phyloP scores from a whole-genome alignment of 2,113 vertebrate genomes.

The Ammodytes marinus region DNA sequence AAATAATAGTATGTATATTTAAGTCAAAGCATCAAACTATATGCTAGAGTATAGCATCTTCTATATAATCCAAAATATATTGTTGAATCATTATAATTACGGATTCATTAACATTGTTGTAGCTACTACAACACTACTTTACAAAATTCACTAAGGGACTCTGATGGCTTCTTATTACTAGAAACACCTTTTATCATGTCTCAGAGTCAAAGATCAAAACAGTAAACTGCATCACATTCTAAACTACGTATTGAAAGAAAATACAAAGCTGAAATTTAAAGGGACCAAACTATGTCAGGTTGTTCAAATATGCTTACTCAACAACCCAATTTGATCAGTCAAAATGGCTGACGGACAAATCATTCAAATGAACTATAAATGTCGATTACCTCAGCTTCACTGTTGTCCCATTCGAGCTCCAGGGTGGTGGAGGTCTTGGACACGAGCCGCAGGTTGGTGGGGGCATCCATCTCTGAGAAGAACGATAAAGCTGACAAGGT shows the following conservation, averaged over 20 bases:
- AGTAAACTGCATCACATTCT: not conserved
- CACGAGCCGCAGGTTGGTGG: constrained; percentile 92
- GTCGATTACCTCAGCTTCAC: constrained; percentile 88
- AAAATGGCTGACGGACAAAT: constrained; percentile 9
- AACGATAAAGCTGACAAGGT: constrained; percentile 85
- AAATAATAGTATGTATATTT: not conserved
- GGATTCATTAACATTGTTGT: not conserved
- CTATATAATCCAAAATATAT: not conserved
- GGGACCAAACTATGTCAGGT: not conserved
- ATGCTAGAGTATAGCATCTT: not conserved
- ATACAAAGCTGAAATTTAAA: too few species aligned
- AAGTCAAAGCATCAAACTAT: not conserved
- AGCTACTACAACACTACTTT: not conserved
- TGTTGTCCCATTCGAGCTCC: constrained; percentile 97
- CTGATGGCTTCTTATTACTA: too few species aligned
- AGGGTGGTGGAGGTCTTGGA: constrained; percentile 89
- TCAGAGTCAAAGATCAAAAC: not conserved
- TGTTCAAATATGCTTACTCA: not conserved
- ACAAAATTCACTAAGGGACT: too few species aligned
- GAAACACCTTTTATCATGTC: too few species aligned
- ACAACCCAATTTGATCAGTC: not conserved
- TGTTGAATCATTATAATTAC: not conserved
- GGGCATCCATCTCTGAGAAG: constrained; percentile 94
- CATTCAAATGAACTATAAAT: not conserved
- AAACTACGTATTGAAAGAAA: not conserved